Base-by-base conservation (phyloP, 2,797 vertebrate genomes). In the Pagetopsis macropterus region DNA sequence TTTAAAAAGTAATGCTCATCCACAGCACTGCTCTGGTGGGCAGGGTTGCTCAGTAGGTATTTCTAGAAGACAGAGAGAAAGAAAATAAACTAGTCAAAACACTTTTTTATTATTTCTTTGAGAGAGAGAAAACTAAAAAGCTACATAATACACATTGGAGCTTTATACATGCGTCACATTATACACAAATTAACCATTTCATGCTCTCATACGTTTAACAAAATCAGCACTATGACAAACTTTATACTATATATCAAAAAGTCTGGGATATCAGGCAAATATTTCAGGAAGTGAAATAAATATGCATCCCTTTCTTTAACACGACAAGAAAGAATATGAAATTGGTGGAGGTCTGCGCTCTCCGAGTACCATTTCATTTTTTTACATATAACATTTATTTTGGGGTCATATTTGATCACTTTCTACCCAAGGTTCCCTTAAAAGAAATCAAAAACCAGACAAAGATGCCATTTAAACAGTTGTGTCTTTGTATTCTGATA, bases 1-100 rank as follows among this genome's bases (percentile, higher is more conserved):
- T 96, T 96, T 69, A 95, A 65, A 81, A 96, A 95, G 87, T 92
- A 96, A 81, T 95, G 93, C 65, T 96, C 95, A n/a, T 96, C 95
- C 72, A 96, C 94, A 27, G 93, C 91, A 43, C 93, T 84, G 78
- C 95, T 96, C 82, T 94, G 95, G 68, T 96, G 95, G 56, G 94
- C 93, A 0, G 95, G 95, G 88, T 95, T 95, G 87, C 95, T 93
- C 0, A 95, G 81, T 0, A 95, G 87, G 82, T 94, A 95, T 84
- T 96, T 96, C 95, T 96, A 49, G 51, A 14, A 55, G 55, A 65
- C 12, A 74, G 3, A 72, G 4, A 73, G 0, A 49, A 50, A 65
- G 27, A 50, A 48, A 65, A 46, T 10, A 9, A 58, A 37, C 65
- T 5, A 31, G 33, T 40, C 1, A 46, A 13, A 65, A 15, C 45